Percentiles rank a stretch among this genome's conserved stretches.
phyloP scores from a whole-genome alignment of 2,113 vertebrate genomes.

The Psophia crepitans region DNA sequence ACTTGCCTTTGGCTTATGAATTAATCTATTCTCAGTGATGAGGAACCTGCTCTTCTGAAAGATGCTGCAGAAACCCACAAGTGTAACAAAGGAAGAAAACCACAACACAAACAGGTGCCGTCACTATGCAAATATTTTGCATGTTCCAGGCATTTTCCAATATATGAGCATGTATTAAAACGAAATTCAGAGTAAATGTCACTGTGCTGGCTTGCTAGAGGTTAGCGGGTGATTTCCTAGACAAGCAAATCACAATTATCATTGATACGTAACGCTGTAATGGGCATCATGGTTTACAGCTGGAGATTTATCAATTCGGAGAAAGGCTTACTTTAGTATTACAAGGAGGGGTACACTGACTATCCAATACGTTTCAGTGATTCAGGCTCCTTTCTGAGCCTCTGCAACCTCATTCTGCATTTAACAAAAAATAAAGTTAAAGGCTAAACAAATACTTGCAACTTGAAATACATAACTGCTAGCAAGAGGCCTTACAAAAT shows the following conservation, averaged over 20 bases:
- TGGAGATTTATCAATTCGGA: neutral
- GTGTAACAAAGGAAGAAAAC: neutral
- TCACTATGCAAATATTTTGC: neutral
- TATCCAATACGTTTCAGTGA: too few relatives aligned
- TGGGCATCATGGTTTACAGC: neutral
- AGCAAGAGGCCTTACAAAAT: neutral
- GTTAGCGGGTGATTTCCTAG: neutral
- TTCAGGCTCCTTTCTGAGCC: neutral
- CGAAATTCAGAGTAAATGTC: neutral
- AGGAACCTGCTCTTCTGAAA: neutral
- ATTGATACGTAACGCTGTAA: accelerated
- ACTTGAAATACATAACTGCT: neutral
- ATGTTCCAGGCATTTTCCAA: neutral
- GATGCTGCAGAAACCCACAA: neutral
- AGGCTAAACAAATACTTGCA: neutral
- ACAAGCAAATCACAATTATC: neutral
- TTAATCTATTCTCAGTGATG: neutral
- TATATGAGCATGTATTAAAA: neutral
- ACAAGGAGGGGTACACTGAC: neutral
- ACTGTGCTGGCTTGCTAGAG: neutral
- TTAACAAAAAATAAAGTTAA: neutral
- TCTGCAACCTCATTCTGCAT: neutral
- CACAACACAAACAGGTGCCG: neutral
- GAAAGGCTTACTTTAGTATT: neutral
- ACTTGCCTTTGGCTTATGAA: neutral